phyloP scores from a whole-genome alignment of 2,888 invertebrate genomes.

The Sphaerolaimus hirsutus region DNA sequence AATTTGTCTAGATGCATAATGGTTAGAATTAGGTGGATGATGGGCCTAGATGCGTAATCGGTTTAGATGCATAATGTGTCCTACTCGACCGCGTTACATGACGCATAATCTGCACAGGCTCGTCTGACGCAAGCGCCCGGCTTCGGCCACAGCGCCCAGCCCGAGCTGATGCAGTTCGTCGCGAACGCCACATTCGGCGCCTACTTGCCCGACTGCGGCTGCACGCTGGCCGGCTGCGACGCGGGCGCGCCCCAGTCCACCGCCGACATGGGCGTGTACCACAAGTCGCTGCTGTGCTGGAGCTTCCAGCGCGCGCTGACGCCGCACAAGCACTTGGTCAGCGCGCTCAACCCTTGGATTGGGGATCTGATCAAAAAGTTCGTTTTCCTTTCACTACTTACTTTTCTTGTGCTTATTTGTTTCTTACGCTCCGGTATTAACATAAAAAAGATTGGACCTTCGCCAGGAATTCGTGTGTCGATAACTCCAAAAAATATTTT shows the following conservation, averaged over 20 bases:
- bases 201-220: constrained; percentile 25
- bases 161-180: constrained; percentile 48
- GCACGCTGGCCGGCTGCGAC: constrained; percentile 1
- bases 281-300: constrained; percentile 39
- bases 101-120: too few relatives aligned
- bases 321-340: constrained; percentile 12
- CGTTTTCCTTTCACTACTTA: too few relatives aligned
- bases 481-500: too few relatives aligned
- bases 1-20: too few relatives aligned
- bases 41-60: too few relatives aligned
- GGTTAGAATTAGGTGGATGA: too few relatives aligned
- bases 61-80: too few relatives aligned
- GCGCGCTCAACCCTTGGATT: constrained; percentile 34
- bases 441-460: too few relatives aligned
- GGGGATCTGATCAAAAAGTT: constrained; percentile 11
- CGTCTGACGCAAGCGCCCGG: constrained; percentile 21
- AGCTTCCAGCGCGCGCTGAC: constrained; percentile 33
- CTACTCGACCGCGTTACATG: not conserved
- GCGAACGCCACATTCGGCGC: constrained; percentile 49
- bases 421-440: too few relatives aligned
- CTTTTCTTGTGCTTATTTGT: too few relatives aligned
- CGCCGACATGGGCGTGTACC: constrained; percentile 36
- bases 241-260: not conserved
- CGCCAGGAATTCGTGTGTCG: too few relatives aligned
- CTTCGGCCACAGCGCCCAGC: constrained; percentile 45